phyloP scores from a whole-genome alignment of 2,888 invertebrate species.

The Nasonovia ribisnigri region DNA sequence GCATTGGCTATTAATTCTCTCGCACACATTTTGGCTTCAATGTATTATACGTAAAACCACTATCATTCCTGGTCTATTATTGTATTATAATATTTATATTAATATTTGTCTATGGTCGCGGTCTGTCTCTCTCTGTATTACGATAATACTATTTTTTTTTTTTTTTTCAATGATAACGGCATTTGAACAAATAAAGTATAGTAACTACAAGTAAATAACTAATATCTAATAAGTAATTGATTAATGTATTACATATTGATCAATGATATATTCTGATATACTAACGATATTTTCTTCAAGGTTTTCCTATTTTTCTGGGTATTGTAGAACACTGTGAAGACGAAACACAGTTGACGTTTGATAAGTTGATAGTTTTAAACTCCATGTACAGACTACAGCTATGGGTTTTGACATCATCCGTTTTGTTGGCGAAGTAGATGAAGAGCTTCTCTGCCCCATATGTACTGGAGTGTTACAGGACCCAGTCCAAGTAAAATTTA shows the following conservation, averaged over 20 bases:
- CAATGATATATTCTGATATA: neutral
- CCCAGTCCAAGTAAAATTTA: constrained; percentile 85
- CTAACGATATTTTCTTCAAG: neutral
- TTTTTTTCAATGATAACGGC: constrained; percentile 22
- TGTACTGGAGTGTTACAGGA: constrained; percentile 96
- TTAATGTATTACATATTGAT: neutral
- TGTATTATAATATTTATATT: too few relatives aligned
- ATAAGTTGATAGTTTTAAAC: neutral
- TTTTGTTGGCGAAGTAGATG: constrained; percentile 96
- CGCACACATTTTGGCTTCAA: too few relatives aligned
- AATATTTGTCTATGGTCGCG: too few relatives aligned
- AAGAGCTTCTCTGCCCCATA: constrained; percentile 96
- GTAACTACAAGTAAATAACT: too few relatives aligned
- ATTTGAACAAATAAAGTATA: neutral
- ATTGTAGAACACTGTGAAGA: neutral
- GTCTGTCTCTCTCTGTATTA: neutral
- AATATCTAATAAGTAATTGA: neutral
- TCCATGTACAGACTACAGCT: neutral
- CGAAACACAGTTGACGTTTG: neutral
- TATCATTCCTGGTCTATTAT: too few relatives aligned
- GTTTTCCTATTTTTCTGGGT: neutral
- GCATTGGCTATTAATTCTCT: too few relatives aligned
- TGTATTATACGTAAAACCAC: too few relatives aligned
- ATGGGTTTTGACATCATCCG: constrained; percentile 97
- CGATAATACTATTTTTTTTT: neutral